Conservation (phyloP, 2,113 vertebrate species). For the Dinomys branickii region DNA sequence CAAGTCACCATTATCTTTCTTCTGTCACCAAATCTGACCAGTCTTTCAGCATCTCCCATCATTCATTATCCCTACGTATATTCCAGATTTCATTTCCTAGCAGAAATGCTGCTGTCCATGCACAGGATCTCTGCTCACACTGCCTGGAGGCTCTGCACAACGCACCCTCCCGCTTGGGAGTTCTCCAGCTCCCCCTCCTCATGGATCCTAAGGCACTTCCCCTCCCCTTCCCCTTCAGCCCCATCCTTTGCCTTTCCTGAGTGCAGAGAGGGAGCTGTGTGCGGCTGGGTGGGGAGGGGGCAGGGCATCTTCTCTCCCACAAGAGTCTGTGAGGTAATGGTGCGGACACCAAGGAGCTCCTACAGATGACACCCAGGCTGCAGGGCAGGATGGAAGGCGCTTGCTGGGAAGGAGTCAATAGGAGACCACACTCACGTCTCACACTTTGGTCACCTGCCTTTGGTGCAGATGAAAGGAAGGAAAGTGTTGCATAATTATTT, state of each 20-base stretch:
- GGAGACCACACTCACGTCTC: too few relatives aligned
- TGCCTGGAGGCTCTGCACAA: not conserved
- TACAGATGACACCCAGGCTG: not conserved
- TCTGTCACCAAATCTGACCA: not conserved
- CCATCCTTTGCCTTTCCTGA: not conserved
- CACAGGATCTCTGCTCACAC: not conserved
- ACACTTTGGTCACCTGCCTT: too few relatives aligned
- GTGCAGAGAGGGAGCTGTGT: not conserved
- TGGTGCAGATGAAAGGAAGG: too few relatives aligned
- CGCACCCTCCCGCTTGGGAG: not conserved
- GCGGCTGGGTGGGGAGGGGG: not conserved
- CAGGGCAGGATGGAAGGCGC: too few relatives aligned
- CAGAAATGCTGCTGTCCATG: not conserved
- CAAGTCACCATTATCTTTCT: not conserved
- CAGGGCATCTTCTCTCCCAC: not conserved
- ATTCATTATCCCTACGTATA: not conserved
- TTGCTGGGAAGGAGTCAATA: too few relatives aligned
- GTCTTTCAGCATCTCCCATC: not conserved
- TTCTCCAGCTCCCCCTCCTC: not conserved
- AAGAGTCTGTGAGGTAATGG: not conserved
- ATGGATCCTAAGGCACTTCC: not conserved
- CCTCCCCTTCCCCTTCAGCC: not conserved
- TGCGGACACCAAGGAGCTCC: not conserved
- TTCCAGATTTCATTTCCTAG: not conserved
- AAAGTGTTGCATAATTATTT: too few relatives aligned